Evolutionary conservation across 2,888 invertebrate species (phyloP).

Genomic region (Epirrhoe tristata): DNA sequence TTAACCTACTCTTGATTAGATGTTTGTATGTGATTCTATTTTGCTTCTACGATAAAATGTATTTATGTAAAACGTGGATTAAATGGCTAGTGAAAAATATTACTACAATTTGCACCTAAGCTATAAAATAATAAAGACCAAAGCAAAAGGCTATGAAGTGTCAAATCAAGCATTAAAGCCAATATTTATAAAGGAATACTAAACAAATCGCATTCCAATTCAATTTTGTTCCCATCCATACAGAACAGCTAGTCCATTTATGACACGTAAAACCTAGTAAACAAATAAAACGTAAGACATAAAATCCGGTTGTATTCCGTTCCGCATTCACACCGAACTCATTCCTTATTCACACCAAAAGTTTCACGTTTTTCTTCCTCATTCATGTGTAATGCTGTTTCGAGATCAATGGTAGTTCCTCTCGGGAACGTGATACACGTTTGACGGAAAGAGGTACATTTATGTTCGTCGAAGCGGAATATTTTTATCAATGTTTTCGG

Average conservation of each 20-base stretch:
- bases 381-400: conserved; percentile 38
- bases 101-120: no score
- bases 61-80: no score
- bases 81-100: no score
- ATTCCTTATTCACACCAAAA: conserved; percentile 35
- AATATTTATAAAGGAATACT: conserved; percentile 10
- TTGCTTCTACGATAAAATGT: no score
- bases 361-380: conserved; percentile 31
- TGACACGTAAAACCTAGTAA: conserved; percentile 32
- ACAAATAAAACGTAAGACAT: conserved; percentile 34
- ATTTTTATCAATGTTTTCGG: conserved; percentile 33
- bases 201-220: conserved; percentile 21
- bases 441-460: conserved; percentile 24
- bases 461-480: conserved; percentile 20
- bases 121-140: not conserved
- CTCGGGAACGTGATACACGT: conserved; percentile 23
- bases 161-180: conserved; percentile 8
- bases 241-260: conserved; percentile 27
- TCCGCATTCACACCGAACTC: conserved; percentile 35
- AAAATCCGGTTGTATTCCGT: conserved; percentile 31
- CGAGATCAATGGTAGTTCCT: conserved; percentile 36
- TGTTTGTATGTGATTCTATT: no score
- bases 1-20: no score
- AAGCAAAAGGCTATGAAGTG: not conserved
- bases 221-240: conserved; percentile 22